phyloP scores from a whole-genome alignment of 2,113 vertebrate species.

The Smithornis capensis region DNA sequence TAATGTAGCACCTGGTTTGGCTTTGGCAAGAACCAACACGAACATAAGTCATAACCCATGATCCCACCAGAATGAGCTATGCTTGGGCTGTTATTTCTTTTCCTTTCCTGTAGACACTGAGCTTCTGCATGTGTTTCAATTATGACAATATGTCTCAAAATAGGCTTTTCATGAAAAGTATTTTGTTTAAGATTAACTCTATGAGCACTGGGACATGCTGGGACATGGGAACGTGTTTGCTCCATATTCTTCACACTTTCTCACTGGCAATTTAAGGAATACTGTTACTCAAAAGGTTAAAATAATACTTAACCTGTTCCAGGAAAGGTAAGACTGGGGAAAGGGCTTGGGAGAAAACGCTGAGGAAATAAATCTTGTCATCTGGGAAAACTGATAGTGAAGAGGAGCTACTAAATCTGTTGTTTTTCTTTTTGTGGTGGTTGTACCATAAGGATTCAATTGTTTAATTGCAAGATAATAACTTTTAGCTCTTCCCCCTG shows the following conservation, averaged over 20 bases:
- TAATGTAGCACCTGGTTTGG: conserved; percentile 44
- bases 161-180: background rate
- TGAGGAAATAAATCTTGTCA: background rate
- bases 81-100: conserved; percentile 31
- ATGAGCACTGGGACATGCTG: background rate
- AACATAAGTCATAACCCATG: background rate
- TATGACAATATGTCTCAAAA: background rate
- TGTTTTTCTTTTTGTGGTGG: background rate
- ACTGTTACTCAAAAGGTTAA: background rate
- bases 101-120: background rate
- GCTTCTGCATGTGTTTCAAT: conserved; percentile 9
- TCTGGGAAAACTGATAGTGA: background rate
- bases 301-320: background rate
- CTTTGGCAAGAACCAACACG: conserved; percentile 25
- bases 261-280: background rate
- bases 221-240: background rate
- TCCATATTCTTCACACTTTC: background rate
- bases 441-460: background rate
- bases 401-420: background rate
- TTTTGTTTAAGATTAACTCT: background rate
- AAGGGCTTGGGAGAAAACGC: background rate
- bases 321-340: background rate
- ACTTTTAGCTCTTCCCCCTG: background rate
- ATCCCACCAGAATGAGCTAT: background rate
- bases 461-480: background rate